These are phyloP conservation scores for Butorides virescens DNA, from an alignment of 2,113 vertebrate species.

Conservation along the genomic window DNA sequence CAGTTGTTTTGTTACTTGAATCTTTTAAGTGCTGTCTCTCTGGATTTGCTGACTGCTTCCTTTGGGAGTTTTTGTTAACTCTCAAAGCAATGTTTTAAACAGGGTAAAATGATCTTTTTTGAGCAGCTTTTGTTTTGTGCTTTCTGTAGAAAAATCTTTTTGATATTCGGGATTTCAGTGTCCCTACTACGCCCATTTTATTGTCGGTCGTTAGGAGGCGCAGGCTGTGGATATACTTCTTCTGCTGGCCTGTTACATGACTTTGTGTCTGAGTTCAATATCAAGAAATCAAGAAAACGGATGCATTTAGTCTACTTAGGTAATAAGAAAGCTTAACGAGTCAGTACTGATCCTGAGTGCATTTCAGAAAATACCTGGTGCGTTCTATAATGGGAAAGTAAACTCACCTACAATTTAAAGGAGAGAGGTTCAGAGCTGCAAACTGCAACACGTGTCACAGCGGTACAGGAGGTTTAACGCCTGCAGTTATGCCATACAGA, in stretches of 20 bases:
- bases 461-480: background rate
- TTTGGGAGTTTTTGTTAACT: background rate
- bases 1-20: background rate
- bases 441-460: background rate
- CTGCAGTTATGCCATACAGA: background rate
- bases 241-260: background rate
- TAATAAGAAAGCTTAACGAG: background rate
- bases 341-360: background rate
- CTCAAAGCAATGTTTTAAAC: background rate
- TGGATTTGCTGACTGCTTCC: background rate
- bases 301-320: background rate
- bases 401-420: background rate
- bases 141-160: background rate
- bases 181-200: background rate
- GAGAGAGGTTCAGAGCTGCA: accelerated
- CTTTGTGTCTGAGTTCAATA: background rate
- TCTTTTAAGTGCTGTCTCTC: background rate
- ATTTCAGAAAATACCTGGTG: background rate
- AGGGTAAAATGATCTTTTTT: background rate
- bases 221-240: background rate
- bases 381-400: background rate
- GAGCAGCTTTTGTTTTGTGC: background rate
- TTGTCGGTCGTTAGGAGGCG: background rate
- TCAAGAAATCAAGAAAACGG: background rate
- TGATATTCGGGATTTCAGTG: background rate